Evolutionary conservation across 2,888 invertebrate species (phyloP), one percentile per base, ranked within the genome.

Genomic region (Galerucella nymphaeae): DNA sequence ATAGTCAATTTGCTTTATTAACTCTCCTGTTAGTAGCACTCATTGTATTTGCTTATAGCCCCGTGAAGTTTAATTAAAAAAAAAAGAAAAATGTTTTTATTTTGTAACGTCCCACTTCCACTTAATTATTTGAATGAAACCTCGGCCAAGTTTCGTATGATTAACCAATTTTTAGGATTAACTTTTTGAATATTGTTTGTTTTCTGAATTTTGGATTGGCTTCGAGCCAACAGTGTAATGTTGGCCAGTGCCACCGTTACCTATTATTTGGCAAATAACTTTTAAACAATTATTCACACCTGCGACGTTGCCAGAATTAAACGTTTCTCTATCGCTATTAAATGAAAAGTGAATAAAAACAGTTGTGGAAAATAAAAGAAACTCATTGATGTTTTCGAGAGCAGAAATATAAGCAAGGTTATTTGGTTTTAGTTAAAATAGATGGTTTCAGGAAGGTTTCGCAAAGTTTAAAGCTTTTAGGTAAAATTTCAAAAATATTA

Each of bases 191-290:
- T 41, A 18, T 62, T 41, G 42, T 62, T 62, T 42, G 41, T 62
- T 62, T 62, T 62, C 42, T 62, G 61, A 42, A 62, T 62, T 18
- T 42, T 62, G 61, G 61, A 62, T 42, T 62, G 61, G 61, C 61
- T 16, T 16, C 0, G 1, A 10, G 61, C 61, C 61, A 62, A 18
- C 16, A 2, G 13, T 62, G 18, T 62, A 62, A 62, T 62, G 42
- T 42, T 62, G 41, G 61, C 61, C 61, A 45, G 38, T 42, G 41
- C 61, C 61, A 62, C 61, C 42, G 61, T 16, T 62, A 62, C 61
- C 61, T 62, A 62, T 62, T 62, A 62, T 62, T 62, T 62, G 61
- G 61, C 61, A 62, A 18, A 62, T 42, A 42, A 42, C 61, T 62
- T 42, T 62, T 62, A 41, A 62, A 62, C 61, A 62, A 62, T 62